Evolutionary conservation across 2,888 invertebrate species (phyloP).

Genomic region (Hedychridium roseum): DNA sequence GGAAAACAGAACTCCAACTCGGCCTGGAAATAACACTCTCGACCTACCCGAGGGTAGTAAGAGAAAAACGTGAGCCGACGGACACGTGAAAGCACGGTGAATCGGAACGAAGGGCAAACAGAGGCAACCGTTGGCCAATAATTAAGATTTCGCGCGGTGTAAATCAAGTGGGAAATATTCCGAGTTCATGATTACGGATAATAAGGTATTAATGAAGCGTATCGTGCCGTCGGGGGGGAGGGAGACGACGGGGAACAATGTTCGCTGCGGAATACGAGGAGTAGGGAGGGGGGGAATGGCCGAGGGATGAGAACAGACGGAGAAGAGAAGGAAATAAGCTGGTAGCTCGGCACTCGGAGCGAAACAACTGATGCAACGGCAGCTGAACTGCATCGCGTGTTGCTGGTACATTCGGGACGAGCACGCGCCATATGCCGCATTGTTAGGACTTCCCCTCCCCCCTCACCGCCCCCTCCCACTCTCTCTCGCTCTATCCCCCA

Average conservation of each 20-base stretch:
- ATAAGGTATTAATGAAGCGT: too few species aligned
- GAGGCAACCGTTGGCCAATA: too few species aligned
- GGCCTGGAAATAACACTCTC: background rate
- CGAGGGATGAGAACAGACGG: conserved; percentile 1
- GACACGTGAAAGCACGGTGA: too few species aligned
- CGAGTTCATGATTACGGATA: too few species aligned
- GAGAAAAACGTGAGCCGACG: too few species aligned
- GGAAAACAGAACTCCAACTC: background rate
- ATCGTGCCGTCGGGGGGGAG: background rate
- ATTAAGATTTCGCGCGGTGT: too few species aligned
- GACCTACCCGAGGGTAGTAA: too few species aligned
- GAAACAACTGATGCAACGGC: conserved; percentile 37
- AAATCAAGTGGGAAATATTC: too few species aligned
- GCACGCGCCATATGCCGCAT: conserved; percentile 47
- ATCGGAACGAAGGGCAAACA: too few species aligned
- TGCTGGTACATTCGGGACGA: conserved; percentile 29
- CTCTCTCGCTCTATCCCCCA: conserved; percentile 7
- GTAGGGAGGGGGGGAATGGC: background rate
- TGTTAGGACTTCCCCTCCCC: conserved; percentile 25
- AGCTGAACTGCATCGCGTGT: conserved; percentile 45
- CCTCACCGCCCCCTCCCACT: conserved; percentile 10
- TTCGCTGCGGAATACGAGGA: conserved; percentile 9
- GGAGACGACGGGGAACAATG: background rate
- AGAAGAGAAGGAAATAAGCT: conserved; percentile 12
- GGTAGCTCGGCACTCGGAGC: conserved; percentile 16